Evolutionary conservation across 2,797 vertebrate species (phyloP), one percentile per base, ranked within the genome.

Genomic region (Falco concolor): DNA sequence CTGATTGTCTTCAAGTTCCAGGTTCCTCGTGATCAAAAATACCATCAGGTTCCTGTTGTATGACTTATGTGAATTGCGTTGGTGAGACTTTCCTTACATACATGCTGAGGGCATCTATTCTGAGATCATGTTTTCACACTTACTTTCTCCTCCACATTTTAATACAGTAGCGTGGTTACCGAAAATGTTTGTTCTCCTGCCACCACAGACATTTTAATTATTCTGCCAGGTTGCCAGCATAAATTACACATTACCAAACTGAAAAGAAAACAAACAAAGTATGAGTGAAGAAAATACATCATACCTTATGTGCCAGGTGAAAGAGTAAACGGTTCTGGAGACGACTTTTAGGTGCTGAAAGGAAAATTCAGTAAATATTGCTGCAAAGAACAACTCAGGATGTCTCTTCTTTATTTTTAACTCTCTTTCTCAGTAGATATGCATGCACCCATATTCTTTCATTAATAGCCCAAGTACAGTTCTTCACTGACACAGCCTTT

Each of bases 221-320:
- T 87, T 89, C 60, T 91, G 49, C 50, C 63, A 91, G 34, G 32
- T 34, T 94, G 67, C 50, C 80, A 93, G 70, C 47, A 77, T 38
- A 84, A 88, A 90, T 89, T 82, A 80, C 84, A 76, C 12, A 50
- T 57, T 70, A 74, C 28, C 27, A 63, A 93, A 82, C 0, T 53
- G 44, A 90, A 95, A 95, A 68, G 90, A 94, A 88, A 85, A 81
- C 60, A 77, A 87, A 53, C 32, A 83, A 93, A 73, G 83, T 57
- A 59, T 53, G 27, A 89, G 34, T n/a, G 42, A 92, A 83, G 67
- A 76, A 38, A 90, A 93, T 16, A 70, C 57, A 84, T 72, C 87
- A 53, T 97, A 99, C 99, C 99, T 99, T 99, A 96, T 99, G 99
- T 75, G 99, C 99, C 98, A 99, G 97, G 96, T 99, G 99, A 98